phyloP scores from a whole-genome alignment of 2,113 vertebrate genomes.

The Aptenodytes patagonicus region DNA sequence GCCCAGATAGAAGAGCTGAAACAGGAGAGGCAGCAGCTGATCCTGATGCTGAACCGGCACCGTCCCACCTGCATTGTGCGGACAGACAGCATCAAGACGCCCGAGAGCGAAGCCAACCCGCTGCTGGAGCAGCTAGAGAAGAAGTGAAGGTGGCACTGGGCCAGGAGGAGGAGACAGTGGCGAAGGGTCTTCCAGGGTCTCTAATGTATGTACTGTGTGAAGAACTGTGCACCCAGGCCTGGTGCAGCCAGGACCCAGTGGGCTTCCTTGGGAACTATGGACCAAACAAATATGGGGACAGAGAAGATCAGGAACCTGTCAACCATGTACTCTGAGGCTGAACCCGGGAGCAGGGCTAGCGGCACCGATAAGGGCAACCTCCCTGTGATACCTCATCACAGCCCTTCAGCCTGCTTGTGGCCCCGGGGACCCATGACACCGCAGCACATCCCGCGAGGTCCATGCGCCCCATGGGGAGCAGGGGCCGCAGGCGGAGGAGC shows the following conservation, averaged over 20 bases:
- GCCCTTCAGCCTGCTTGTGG: background rate
- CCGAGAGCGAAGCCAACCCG: slow-evolving; percentile 85
- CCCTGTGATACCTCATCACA: background rate
- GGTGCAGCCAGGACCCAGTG: slow-evolving; percentile 29
- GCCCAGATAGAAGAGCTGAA: slow-evolving; percentile 96
- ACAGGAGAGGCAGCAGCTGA: slow-evolving; percentile 92
- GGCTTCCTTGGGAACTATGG: slow-evolving; percentile 57
- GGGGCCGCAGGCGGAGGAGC: background rate
- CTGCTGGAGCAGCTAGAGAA: slow-evolving; percentile 88
- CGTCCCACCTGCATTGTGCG: slow-evolving; percentile 94
- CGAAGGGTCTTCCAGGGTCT: slow-evolving; percentile 59
- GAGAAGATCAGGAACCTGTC: slow-evolving; percentile 56
- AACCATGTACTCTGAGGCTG: slow-evolving; percentile 22
- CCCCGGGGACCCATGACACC: background rate
- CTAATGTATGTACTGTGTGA: slow-evolving; percentile 55
- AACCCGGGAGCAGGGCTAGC: background rate
- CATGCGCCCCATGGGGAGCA: background rate
- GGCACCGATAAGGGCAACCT: background rate
- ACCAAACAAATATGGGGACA: slow-evolving; percentile 38
- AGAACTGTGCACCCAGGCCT: slow-evolving; percentile 56
- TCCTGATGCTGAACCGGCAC: slow-evolving; percentile 92
- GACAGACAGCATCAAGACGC: slow-evolving; percentile 91
- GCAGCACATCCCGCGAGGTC: background rate
- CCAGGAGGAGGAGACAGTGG: slow-evolving; percentile 54
- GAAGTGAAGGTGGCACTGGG: slow-evolving; percentile 75